Conservation (phyloP, 2,113 vertebrate genomes). For the Alces alces region DNA sequence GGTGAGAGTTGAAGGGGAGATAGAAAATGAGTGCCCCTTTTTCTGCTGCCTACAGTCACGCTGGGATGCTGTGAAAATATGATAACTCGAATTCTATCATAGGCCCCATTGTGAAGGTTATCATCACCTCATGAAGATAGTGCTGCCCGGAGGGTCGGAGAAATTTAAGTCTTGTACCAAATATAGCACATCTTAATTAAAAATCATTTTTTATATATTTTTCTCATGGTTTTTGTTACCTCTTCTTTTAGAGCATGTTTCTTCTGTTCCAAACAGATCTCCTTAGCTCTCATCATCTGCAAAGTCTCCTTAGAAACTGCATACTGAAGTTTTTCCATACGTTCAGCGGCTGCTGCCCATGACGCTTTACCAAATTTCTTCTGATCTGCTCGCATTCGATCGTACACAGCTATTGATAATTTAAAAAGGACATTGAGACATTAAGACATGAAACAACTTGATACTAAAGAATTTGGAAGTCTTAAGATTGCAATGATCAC, state of each 20-base stretch:
- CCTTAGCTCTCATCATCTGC: constrained; percentile 97
- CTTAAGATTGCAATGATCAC: not conserved
- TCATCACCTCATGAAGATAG: not conserved
- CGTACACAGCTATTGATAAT: constrained; percentile 85
- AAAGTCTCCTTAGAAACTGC: constrained; percentile 95
- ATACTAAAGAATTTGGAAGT: not conserved
- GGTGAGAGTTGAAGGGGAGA: not conserved
- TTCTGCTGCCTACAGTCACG: not conserved
- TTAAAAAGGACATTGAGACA: not conserved
- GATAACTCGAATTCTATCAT: not conserved
- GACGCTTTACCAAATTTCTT: constrained; percentile 96
- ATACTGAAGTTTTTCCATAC: constrained; percentile 96
- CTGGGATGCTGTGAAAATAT: not conserved
- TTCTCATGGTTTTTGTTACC: constrained; percentile 79
- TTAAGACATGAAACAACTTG: constrained; percentile 7
- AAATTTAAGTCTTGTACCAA: not conserved
- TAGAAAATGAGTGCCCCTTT: not conserved
- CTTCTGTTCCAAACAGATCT: constrained; percentile 97
- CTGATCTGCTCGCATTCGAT: constrained; percentile 96
- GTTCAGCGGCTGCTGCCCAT: constrained; percentile 92
- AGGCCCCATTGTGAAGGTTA: not conserved
- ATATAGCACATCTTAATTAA: not conserved
- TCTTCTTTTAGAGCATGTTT: constrained; percentile 93
- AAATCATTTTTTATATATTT: not conserved
- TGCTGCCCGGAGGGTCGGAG: not conserved